phyloP scores from a whole-genome alignment of 2,888 invertebrate species.

The Pterostichus niger region DNA sequence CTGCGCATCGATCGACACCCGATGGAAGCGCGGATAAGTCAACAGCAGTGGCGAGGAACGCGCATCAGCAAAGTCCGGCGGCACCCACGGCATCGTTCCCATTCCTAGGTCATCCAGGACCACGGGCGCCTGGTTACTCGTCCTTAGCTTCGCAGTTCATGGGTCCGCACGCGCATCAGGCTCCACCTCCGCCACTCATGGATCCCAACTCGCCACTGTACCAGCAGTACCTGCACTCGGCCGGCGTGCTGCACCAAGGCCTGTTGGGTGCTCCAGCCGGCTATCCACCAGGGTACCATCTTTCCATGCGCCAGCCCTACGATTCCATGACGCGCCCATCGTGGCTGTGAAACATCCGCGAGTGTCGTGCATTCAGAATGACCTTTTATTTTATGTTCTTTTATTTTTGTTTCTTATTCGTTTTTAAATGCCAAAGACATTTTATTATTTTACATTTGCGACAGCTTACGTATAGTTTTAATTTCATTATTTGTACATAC shows the following conservation, averaged over 20 bases:
- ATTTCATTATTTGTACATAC: slow-evolving; percentile 55
- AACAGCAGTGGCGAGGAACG: slow-evolving; percentile 74
- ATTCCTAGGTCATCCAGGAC: slow-evolving; percentile 76
- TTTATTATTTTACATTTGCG: slow-evolving; percentile 68
- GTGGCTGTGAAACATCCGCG: slow-evolving; percentile 80
- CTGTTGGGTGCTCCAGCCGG: slow-evolving; percentile 78
- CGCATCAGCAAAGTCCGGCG: slow-evolving; percentile 78
- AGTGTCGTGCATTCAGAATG: slow-evolving; percentile 68
- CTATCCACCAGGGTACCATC: slow-evolving; percentile 83
- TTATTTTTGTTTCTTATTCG: slow-evolving; percentile 61
- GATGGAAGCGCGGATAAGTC: slow-evolving; percentile 79
- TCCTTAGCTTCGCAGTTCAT: slow-evolving; percentile 82
- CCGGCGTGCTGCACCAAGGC: slow-evolving; percentile 78
- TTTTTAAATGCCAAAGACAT: slow-evolving; percentile 73
- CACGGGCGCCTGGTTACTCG: slow-evolving; percentile 78
- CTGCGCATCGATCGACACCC: slow-evolving; percentile 74
- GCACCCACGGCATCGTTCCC: slow-evolving; percentile 76
- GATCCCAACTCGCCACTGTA: slow-evolving; percentile 81
- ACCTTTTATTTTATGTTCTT: slow-evolving; percentile 68
- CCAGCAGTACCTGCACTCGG: slow-evolving; percentile 82
- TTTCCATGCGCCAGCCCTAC: slow-evolving; percentile 86
- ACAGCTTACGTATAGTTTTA: slow-evolving; percentile 33
- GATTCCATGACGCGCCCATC: slow-evolving; percentile 84
- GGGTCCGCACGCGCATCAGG: slow-evolving; percentile 79
- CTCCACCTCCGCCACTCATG: slow-evolving; percentile 76